These are phyloP conservation scores for Poeciliopsis prolifica DNA, from an alignment of 2,113 vertebrate genomes.

Conservation along the genomic window DNA sequence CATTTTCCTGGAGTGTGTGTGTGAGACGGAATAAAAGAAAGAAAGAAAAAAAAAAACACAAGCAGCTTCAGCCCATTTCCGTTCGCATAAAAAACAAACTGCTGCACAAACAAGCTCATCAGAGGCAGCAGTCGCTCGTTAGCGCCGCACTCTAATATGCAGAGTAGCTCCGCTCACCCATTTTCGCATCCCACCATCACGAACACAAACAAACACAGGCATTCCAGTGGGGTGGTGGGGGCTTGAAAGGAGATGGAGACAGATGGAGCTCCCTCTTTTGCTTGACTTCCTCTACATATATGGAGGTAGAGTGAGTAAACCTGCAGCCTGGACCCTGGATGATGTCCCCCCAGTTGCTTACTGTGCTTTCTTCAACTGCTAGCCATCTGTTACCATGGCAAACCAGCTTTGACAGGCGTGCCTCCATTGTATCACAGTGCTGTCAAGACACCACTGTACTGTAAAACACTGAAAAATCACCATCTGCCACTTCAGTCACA, in stretches of 20 bases:
- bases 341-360: slow-evolving; percentile 35
- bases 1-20: not conserved
- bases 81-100: slow-evolving; percentile 61
- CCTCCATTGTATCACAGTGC: slow-evolving; percentile 47
- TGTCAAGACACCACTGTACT: slow-evolving; percentile 54
- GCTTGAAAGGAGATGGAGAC: slow-evolving; percentile 59
- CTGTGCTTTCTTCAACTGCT: slow-evolving; percentile 39
- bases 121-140: slow-evolving; percentile 68
- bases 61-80: slow-evolving; percentile 49
- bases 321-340: slow-evolving; percentile 31
- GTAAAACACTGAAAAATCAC: slow-evolving; percentile 51
- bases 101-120: slow-evolving; percentile 71
- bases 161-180: slow-evolving; percentile 61
- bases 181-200: slow-evolving; percentile 64
- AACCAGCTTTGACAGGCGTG: slow-evolving; percentile 39
- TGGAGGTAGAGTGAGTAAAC: slow-evolving; percentile 40
- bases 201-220: slow-evolving; percentile 65
- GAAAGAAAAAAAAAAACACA: not conserved
- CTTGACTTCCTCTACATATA: slow-evolving; percentile 58
- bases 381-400: slow-evolving; percentile 66
- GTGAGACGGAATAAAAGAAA: not conserved
- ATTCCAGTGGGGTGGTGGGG: slow-evolving; percentile 19
- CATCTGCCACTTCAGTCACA: slow-evolving; percentile 50
- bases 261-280: slow-evolving; percentile 68
- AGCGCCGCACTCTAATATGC: slow-evolving; percentile 59